Percentiles rank a stretch among this genome's conserved stretches.
These are phyloP conservation scores for Dasypogon diadema DNA, from an alignment of 2,888 invertebrate genomes.

Conservation along the genomic window DNA sequence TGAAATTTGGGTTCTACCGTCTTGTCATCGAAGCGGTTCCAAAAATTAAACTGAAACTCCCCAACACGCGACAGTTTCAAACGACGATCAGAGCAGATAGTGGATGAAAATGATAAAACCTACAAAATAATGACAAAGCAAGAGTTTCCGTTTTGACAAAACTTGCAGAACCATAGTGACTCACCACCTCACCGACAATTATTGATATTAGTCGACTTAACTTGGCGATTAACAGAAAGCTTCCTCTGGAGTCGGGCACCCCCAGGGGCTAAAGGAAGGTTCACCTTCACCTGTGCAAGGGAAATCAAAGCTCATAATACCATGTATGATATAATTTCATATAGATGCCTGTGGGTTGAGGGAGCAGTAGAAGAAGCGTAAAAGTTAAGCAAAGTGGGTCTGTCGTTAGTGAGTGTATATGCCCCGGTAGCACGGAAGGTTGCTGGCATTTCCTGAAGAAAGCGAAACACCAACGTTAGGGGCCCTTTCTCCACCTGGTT, in stretches of 20 bases:
- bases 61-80: too few species aligned
- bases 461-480: background rate
- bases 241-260: background rate
- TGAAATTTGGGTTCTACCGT: too few species aligned
- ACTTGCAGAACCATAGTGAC: too few species aligned
- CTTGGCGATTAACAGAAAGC: slow-evolving; percentile 24
- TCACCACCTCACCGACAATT: background rate
- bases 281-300: slow-evolving; percentile 17
- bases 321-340: slow-evolving; percentile 46
- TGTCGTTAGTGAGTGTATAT: slow-evolving; percentile 3
- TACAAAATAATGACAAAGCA: too few species aligned
- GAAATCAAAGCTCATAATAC: slow-evolving; percentile 13
- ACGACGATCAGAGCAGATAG: too few species aligned
- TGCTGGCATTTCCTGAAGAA: slow-evolving; percentile 24
- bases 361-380: slow-evolving; percentile 20
- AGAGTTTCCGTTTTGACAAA: too few species aligned
- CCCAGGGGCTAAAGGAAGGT: too few species aligned
- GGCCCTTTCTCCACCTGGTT: slow-evolving; percentile 6
- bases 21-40: too few species aligned
- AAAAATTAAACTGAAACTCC: too few species aligned
- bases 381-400: slow-evolving; percentile 34
- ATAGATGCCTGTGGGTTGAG: background rate
- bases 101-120: too few species aligned
- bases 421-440: slow-evolving; percentile 27
- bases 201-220: slow-evolving; percentile 37